Conservation (phyloP, 2,113 vertebrate genomes). For the Porphyrio hochstetteri region DNA sequence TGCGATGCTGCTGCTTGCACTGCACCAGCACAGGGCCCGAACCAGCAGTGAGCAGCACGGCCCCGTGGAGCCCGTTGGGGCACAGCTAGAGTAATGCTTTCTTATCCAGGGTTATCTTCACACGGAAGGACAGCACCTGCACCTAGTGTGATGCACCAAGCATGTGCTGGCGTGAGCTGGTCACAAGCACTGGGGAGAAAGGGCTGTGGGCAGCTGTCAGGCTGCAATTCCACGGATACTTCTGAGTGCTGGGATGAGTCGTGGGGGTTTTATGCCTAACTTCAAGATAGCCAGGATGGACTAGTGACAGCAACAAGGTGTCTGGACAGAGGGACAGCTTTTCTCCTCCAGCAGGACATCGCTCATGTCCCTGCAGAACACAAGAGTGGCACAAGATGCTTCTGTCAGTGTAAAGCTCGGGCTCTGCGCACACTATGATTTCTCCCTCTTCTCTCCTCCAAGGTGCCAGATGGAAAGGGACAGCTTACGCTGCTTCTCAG, state of each 20-base stretch:
- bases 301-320: background rate
- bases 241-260: background rate
- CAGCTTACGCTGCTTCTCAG: background rate
- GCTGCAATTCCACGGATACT: background rate
- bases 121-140: background rate
- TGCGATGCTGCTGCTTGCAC: fast-evolving
- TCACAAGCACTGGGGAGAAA: background rate
- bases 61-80: fast-evolving
- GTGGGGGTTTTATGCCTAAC: fast-evolving
- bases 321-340: fast-evolving
- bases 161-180: background rate
- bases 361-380: fast-evolving
- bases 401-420: background rate
- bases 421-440: background rate
- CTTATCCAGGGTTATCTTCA: fast-evolving
- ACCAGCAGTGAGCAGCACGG: fast-evolving
- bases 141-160: fast-evolving
- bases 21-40: background rate
- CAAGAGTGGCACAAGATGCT: background rate
- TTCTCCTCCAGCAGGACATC: background rate
- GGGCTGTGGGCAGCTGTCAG: background rate
- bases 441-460: background rate
- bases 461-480: constrained; percentile 5
- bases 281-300: fast-evolving
- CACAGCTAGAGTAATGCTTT: background rate